Evolutionary conservation across 2,888 invertebrate genomes (phyloP), one percentile per base, ranked within the genome.

Genomic region (Dynastes maya): DNA sequence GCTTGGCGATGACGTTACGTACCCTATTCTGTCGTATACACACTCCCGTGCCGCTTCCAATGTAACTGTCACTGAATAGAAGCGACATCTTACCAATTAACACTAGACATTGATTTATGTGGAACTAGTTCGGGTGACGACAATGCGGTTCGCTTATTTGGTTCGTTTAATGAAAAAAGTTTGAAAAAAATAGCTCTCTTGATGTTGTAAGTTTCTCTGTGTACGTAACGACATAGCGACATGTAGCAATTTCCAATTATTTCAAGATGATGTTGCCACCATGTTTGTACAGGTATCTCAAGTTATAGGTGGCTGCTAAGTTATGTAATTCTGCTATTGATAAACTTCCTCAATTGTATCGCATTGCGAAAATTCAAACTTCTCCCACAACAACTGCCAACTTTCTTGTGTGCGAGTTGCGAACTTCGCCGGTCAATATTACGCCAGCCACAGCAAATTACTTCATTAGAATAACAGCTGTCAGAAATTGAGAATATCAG

Each of bases 401-500:
- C 45, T 45, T 45, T 45, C 45, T 45, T 45, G 45, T 58, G 55
- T 22, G 55, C 6, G 55, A 58, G 55, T 58, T 58, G 55, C 55
- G n/a, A 27, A 58, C 22, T 58, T 22, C 13, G 45, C 45, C 63
- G 29, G 32, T 63, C 63, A 63, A 63, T 32, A 32, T 63, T 63
- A 4, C 63, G 29, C 32, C 11, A 63, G 29, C 27, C 32, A 29
- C 3, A 32, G 63, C 11, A 63, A 63, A 9, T 63, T 63, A 29
- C 32, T 22, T 27, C 29, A 29, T 63, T 63, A 63, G 63, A 63
- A 63, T 63, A 63, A 63, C 63, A 63, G 63, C 32, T 63, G 63
- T 63, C 32, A 63, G 63, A 29, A 29, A 63, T 63, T 63, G 63
- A 13, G 13, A 29, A 63, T 63, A 63, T 63, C 29, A 13, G 32